phyloP scores from a whole-genome alignment of 2,113 vertebrate species.

The Steatornis caripensis region DNA sequence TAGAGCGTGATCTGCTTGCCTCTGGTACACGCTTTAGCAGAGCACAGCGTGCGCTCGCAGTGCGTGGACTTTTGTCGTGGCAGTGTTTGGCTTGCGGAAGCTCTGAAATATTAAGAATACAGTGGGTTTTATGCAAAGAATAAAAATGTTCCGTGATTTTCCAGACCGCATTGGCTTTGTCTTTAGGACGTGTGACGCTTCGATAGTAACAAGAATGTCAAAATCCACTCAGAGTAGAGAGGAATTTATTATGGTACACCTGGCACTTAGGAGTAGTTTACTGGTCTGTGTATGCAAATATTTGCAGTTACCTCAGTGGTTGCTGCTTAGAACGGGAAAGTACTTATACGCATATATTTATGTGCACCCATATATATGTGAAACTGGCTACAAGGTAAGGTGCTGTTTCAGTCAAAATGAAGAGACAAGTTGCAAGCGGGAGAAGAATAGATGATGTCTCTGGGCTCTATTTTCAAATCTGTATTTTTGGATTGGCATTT shows the following conservation, averaged over 20 bases:
- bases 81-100: not conserved
- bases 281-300: not conserved
- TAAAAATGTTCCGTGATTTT: not conserved
- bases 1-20: not conserved
- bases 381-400: not conserved
- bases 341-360: not conserved
- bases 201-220: not conserved
- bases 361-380: not conserved
- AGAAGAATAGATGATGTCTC: not conserved
- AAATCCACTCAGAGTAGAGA: not conserved
- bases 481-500: not conserved
- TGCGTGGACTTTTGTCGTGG: fast-evolving
- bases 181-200: not conserved
- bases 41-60: not conserved
- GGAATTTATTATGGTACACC: not conserved
- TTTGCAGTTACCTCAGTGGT: not conserved
- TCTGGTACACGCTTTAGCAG: not conserved
- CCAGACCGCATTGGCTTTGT: not conserved
- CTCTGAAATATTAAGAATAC: not conserved
- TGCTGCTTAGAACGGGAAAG: not conserved
- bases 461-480: not conserved
- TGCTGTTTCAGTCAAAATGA: not conserved
- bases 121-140: not conserved
- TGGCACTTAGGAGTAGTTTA: not conserved
- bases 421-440: not conserved